phyloP scores from a whole-genome alignment of 2,113 vertebrate genomes.

The Monopterus albus region DNA sequence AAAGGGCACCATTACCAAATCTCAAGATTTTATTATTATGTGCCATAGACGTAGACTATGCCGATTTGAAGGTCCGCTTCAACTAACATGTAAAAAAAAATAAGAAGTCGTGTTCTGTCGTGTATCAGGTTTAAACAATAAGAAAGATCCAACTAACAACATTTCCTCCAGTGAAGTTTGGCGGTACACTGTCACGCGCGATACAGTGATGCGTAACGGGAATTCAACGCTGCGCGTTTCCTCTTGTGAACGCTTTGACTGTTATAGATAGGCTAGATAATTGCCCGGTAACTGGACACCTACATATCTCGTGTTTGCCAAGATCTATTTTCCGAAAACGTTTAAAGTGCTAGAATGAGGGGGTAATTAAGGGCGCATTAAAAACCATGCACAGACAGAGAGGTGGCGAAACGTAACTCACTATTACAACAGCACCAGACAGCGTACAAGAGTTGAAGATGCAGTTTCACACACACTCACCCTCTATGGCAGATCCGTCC shows the following conservation, averaged over 20 bases:
- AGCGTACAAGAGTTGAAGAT: conserved; percentile 26
- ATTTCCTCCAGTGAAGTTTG: neutral
- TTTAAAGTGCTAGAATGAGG: too few relatives aligned
- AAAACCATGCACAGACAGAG: accelerated
- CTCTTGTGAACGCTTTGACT: neutral
- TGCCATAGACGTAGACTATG: neutral
- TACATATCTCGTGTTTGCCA: accelerated
- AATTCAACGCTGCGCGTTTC: conserved; percentile 41
- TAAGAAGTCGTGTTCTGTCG: accelerated
- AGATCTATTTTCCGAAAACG: neutral
- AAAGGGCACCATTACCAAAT: neutral
- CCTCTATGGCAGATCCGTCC: conserved; percentile 74
- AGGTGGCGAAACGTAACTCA: neutral
- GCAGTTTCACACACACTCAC: conserved; percentile 69
- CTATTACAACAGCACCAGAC: neutral
- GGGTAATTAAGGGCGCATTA: too few relatives aligned
- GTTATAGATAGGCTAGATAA: neutral
- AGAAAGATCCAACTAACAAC: neutral
- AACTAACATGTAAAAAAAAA: accelerated
- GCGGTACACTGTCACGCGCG: neutral
- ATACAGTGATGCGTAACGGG: conserved; percentile 38
- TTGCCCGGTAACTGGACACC: neutral
- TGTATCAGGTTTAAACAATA: neutral
- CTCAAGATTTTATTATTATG: neutral
- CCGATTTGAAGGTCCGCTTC: conserved; percentile 8